phyloP scores from a whole-genome alignment of 2,888 invertebrate genomes.

The Catocala sponsa region DNA sequence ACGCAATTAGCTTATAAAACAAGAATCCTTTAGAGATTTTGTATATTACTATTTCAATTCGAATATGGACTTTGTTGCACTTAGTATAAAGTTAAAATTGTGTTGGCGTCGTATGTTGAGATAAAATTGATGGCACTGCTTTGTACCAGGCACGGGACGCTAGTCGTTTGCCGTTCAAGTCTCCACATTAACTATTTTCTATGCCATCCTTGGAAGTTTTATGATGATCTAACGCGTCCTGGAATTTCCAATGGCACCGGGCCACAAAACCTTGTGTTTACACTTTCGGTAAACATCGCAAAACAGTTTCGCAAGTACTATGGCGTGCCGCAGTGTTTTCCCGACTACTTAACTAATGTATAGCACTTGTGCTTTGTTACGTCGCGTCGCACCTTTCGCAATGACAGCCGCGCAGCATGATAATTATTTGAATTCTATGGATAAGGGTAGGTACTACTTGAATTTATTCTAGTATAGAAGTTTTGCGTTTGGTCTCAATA shows the following conservation, averaged over 20 bases:
- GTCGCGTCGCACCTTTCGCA: slow-evolving; percentile 33
- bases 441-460: slow-evolving; percentile 10
- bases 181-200: background rate
- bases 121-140: background rate
- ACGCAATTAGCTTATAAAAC: background rate
- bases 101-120: background rate
- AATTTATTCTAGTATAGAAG: background rate
- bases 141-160: background rate
- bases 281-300: slow-evolving; percentile 36
- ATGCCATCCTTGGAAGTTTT: slow-evolving; percentile 8
- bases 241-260: slow-evolving; percentile 39
- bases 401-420: slow-evolving; percentile 32
- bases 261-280: slow-evolving; percentile 24
- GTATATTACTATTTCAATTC: background rate
- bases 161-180: background rate
- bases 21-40: background rate
- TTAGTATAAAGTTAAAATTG: background rate
- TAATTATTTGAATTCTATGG: slow-evolving; percentile 38
- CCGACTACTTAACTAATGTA: slow-evolving; percentile 36
- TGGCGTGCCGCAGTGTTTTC: slow-evolving; percentile 39
- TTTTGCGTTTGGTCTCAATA: background rate
- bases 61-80: background rate
- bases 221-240: background rate
- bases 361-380: slow-evolving; percentile 22
- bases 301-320: slow-evolving; percentile 41